Evolutionary conservation across 2,888 invertebrate genomes (phyloP).

Genomic region (Papilio gigon): DNA sequence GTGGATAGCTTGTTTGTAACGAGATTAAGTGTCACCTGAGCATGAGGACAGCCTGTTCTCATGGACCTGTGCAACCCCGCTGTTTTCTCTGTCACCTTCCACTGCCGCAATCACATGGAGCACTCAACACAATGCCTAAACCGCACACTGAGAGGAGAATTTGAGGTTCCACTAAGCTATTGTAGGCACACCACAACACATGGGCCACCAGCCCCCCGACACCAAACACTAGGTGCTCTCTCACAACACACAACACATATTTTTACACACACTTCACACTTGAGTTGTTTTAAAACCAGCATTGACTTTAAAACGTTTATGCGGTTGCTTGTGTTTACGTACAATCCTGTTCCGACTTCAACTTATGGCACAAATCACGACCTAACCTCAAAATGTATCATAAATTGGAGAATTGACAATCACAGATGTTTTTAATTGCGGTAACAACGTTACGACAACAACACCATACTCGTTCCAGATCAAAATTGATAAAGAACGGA

Average conservation of each 20-base stretch:
- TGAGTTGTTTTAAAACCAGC: constrained; percentile 38
- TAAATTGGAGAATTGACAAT: constrained; percentile 66
- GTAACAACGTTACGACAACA: constrained; percentile 65
- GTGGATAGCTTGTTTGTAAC: constrained; percentile 11
- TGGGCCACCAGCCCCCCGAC: constrained; percentile 34
- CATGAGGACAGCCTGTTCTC: constrained; percentile 44
- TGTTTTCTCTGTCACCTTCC: constrained; percentile 48
- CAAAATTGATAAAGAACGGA: constrained; percentile 67
- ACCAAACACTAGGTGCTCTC: constrained; percentile 49
- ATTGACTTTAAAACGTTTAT: constrained; percentile 44
- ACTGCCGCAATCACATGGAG: constrained; percentile 41
- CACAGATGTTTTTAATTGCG: constrained; percentile 73
- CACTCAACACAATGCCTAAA: constrained; percentile 25
- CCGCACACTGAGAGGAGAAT: not conserved
- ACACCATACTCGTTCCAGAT: constrained; percentile 59
- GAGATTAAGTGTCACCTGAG: constrained; percentile 47
- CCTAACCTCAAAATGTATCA: constrained; percentile 78
- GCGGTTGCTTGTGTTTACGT: constrained; percentile 44
- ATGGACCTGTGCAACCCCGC: constrained; percentile 44
- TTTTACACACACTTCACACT: constrained; percentile 55
- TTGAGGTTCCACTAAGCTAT: constrained; percentile 9
- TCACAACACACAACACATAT: constrained; percentile 55
- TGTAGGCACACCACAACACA: constrained; percentile 45
- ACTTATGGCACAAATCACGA: constrained; percentile 62
- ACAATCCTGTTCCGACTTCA: constrained; percentile 47